phyloP scores from a whole-genome alignment of 2,888 invertebrate species.

The Pristionchus arcanus region DNA sequence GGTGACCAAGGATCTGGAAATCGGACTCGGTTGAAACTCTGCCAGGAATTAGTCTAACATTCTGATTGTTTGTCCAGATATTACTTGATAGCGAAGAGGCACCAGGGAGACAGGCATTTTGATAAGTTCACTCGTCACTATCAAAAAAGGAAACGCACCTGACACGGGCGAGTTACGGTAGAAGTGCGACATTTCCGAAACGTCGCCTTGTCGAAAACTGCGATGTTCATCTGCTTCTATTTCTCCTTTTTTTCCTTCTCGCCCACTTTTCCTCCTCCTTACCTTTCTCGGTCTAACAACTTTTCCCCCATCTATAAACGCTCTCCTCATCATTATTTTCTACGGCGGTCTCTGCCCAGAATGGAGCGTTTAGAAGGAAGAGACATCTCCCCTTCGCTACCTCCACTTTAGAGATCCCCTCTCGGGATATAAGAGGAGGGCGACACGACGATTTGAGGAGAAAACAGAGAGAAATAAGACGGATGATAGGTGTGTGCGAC shows the following conservation, averaged over 20 bases:
- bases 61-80: no score
- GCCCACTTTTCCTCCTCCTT: not conserved
- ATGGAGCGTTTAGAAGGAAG: no score
- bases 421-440: not conserved
- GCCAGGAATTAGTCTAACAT: no score
- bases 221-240: not conserved
- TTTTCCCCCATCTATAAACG: not conserved
- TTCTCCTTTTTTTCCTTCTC: not conserved
- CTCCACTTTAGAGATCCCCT: not conserved
- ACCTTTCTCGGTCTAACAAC: not conserved
- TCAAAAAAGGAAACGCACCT: not conserved
- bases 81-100: no score
- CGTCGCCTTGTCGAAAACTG: not conserved
- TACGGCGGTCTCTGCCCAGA: not conserved
- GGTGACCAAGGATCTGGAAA: not conserved
- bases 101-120: no score
- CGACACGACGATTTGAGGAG: not conserved
- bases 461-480: not conserved
- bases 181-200: slow-evolving; percentile 24
- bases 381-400: not conserved
- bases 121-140: no score
- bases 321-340: not conserved
- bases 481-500: not conserved
- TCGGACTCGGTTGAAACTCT: no score
- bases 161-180: slow-evolving; percentile 48